These are phyloP conservation scores for Yponomeuta sedellus DNA, from an alignment of 2,888 invertebrate species.

Conservation along the genomic window DNA sequence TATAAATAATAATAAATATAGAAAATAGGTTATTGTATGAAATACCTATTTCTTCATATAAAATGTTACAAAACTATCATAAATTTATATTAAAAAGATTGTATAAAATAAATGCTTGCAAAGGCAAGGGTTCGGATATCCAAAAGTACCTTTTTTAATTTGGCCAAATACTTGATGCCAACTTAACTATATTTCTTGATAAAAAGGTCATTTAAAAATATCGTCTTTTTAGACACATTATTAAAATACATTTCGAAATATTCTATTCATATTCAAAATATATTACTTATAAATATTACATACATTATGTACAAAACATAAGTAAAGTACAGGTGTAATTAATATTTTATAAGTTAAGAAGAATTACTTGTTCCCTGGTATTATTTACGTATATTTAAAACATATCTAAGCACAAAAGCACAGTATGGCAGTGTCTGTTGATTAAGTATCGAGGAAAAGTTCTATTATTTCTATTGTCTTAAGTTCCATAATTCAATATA, in stretches of 20 bases:
- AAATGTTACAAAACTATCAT: background rate
- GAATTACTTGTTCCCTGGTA: conserved; percentile 48
- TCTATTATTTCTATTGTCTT: background rate
- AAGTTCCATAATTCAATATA: background rate
- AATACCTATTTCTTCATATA: background rate
- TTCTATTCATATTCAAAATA: background rate
- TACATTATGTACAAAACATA: background rate
- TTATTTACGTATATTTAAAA: conserved; percentile 22
- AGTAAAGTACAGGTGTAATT: background rate
- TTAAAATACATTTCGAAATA: background rate
- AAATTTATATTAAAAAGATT: background rate
- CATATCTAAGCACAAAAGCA: conserved; percentile 34
- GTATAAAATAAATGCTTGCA: background rate
- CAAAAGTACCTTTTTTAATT: too few species aligned
- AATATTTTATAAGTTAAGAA: background rate
- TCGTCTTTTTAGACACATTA: too few species aligned
- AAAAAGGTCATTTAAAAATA: too few species aligned
- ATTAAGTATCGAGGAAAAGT: background rate
- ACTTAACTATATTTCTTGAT: too few species aligned
- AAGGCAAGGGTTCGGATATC: background rate
- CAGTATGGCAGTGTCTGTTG: conserved; percentile 39
- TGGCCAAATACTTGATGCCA: too few species aligned
- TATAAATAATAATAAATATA: background rate
- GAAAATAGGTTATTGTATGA: background rate
- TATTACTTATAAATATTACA: background rate